Evolutionary conservation across 2,888 invertebrate species (phyloP).

Genomic region (Pycnomerus fuliginosus): DNA sequence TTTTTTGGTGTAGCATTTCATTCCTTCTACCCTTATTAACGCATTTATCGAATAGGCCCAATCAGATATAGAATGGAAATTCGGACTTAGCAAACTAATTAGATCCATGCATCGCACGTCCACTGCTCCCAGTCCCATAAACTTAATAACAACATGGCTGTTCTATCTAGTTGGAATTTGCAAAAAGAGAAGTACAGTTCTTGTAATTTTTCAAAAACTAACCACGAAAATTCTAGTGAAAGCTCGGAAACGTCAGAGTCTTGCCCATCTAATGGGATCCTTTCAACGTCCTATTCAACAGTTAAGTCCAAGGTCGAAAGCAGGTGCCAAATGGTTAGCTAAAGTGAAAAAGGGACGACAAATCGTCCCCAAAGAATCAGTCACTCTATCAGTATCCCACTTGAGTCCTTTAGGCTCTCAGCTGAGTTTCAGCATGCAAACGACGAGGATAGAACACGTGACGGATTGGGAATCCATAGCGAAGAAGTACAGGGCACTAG

Average conservation of each 20-base stretch:
- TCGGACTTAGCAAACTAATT: constrained; percentile 96
- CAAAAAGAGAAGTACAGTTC: constrained; percentile 55
- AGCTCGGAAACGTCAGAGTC: constrained; percentile 65
- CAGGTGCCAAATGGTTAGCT: constrained; percentile 85
- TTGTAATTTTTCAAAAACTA: background rate
- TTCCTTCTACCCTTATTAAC: background rate
- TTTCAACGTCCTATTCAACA: constrained; percentile 65
- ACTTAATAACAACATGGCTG: constrained; percentile 92
- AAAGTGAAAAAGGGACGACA: constrained; percentile 81
- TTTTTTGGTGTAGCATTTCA: background rate
- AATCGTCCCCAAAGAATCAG: constrained; percentile 78
- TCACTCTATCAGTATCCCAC: constrained; percentile 76
- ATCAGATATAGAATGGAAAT: constrained; percentile 99
- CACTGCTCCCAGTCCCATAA: constrained; percentile 96
- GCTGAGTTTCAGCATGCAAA: constrained; percentile 73
- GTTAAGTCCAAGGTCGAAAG: constrained; percentile 81
- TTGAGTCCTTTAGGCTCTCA: constrained; percentile 83
- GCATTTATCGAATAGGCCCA: constrained; percentile 70
- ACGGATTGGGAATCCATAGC: constrained; percentile 91
- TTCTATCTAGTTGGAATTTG: constrained; percentile 81
- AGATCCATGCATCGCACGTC: constrained; percentile 98
- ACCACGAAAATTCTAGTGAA: constrained; percentile 39
- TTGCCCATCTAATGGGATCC: constrained; percentile 80
- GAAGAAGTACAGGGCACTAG: constrained; percentile 80
- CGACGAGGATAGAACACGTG: constrained; percentile 81